Percentiles rank a stretch among this genome's conserved stretches.
phyloP scores from a whole-genome alignment of 37 sponge, comb jelly and placozoan species.

The Eunapius fragilis region DNA sequence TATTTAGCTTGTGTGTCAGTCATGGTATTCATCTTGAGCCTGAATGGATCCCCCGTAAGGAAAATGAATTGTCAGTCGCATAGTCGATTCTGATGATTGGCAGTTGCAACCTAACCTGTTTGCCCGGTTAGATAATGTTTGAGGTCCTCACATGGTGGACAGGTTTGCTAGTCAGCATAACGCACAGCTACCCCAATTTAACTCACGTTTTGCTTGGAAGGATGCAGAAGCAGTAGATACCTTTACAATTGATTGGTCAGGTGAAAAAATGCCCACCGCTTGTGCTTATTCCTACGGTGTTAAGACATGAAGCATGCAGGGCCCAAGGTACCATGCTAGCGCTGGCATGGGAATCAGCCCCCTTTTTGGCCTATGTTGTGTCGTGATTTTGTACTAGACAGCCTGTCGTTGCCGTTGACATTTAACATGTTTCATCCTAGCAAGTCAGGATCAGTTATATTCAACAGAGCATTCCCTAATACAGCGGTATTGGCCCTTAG shows the following conservation, averaged over 20 bases:
- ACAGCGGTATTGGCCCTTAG: constrained; percentile 13
- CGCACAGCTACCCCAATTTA: constrained; percentile 5
- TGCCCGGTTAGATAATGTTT: background rate
- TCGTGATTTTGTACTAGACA: constrained; percentile 9
- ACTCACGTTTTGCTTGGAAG: constrained; percentile 13
- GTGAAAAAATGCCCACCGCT: constrained; percentile 37
- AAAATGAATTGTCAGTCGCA: constrained; percentile 13
- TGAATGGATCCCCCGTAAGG: constrained; percentile 37
- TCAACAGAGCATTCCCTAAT: background rate
- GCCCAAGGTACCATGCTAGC: constrained; percentile 34
- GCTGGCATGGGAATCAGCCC: constrained; percentile 42
- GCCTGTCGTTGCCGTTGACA: too few species aligned
- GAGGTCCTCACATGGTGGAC: constrained; percentile 54
- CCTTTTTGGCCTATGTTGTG: constrained; percentile 40
- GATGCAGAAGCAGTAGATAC: constrained; percentile 43
- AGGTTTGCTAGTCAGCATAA: too few species aligned
- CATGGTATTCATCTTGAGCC: constrained; percentile 12
- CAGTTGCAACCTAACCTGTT: constrained; percentile 5
- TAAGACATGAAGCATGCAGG: background rate
- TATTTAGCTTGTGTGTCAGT: constrained; percentile 3
- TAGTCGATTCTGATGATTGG: constrained; percentile 41
- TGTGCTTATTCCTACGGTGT: too few species aligned
- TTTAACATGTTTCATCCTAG: background rate
- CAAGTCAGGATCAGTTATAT: background rate
- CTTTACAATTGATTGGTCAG: constrained; percentile 34